Evolutionary conservation across 2,888 invertebrate species (phyloP).

Genomic region (Chrysolina haemoptera): DNA sequence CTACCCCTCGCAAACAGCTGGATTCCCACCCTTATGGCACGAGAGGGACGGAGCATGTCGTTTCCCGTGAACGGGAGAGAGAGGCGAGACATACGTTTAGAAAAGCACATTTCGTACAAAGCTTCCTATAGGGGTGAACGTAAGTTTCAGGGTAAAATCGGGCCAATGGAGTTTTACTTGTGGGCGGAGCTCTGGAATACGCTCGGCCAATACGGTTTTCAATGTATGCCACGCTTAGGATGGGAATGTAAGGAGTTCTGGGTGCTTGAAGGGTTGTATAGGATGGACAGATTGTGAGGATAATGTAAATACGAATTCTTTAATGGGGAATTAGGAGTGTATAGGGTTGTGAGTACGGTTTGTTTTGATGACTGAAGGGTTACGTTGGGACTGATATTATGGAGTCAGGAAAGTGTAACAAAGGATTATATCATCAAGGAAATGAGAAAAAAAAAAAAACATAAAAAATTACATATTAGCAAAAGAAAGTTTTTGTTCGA

Average conservation of each 20-base stretch:
- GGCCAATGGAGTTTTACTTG: conserved; percentile 68
- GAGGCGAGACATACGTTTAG: conserved; percentile 58
- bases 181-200: conserved; percentile 69
- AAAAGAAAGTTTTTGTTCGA: too few species aligned
- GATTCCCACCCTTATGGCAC: conserved; percentile 60
- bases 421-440: too few species aligned
- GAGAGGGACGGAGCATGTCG: conserved; percentile 52
- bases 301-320: conserved; percentile 35
- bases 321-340: conserved; percentile 18
- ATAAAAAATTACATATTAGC: too few species aligned
- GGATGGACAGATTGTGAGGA: conserved; percentile 48
- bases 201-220: conserved; percentile 71
- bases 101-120: conserved; percentile 65
- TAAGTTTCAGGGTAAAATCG: conserved; percentile 68
- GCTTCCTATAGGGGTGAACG: conserved; percentile 70
- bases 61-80: conserved; percentile 41
- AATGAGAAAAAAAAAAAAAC: too few species aligned
- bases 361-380: not conserved
- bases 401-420: too few species aligned
- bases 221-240: conserved; percentile 59
- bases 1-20: conserved; percentile 65
- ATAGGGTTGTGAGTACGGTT: not conserved
- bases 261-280: conserved; percentile 30
- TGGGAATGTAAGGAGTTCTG: conserved; percentile 31
- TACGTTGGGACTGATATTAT: not conserved